Conservation (phyloP, 2,113 vertebrate genomes). For the Nycticebus coucang region DNA sequence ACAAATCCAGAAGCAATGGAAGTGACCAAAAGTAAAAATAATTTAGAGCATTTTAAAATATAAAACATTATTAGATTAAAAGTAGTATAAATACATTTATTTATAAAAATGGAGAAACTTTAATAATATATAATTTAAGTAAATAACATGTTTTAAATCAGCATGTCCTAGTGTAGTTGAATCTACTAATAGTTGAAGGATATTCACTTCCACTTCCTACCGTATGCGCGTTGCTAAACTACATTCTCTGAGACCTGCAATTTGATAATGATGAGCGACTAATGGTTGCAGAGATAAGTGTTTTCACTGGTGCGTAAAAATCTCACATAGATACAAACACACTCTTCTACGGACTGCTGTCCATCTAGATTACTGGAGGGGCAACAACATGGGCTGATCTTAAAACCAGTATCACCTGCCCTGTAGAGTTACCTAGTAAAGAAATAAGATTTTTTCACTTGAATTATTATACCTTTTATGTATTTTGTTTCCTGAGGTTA, state of each 20-base stretch:
- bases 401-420: not conserved
- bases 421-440: not conserved
- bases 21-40: not conserved
- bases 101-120: not conserved
- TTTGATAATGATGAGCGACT: not conserved
- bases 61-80: not conserved
- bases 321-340: not conserved
- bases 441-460: not conserved
- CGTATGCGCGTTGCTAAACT: not conserved
- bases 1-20: not conserved
- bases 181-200: not conserved
- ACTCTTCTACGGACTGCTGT: fast-evolving
- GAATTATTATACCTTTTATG: not conserved
- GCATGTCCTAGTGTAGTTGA: not conserved
- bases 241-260: not conserved
- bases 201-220: not conserved
- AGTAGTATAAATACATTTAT: not conserved
- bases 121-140: not conserved
- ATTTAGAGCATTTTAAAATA: not conserved
- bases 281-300: not conserved
- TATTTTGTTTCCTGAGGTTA: not conserved
- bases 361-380: not conserved
- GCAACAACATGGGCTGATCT: not conserved
- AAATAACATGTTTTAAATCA: not conserved
- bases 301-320: not conserved